Evolutionary conservation across 2,888 invertebrate species (phyloP).

Genomic region (Monopis laevigella): DNA sequence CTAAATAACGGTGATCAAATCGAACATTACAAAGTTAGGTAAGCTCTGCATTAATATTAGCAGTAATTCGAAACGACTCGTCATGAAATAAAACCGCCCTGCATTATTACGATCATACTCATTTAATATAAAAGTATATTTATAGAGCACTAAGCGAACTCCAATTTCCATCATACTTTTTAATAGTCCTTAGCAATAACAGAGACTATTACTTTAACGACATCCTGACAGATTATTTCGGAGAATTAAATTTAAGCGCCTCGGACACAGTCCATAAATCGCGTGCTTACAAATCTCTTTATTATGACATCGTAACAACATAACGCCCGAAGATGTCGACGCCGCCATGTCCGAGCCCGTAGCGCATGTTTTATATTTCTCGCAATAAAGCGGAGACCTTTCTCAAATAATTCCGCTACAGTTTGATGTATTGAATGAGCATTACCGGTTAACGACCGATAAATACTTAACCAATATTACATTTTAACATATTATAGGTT

Average conservation of each 20-base stretch:
- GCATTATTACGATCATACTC: no score
- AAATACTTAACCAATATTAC: conserved; percentile 25
- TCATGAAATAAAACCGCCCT: no score
- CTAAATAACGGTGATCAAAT: no score
- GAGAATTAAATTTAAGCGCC: conserved; percentile 66
- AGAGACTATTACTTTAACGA: conserved; percentile 62
- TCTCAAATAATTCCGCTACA: conserved; percentile 45
- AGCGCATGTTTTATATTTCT: conserved; percentile 57
- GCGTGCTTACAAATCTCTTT: conserved; percentile 67
- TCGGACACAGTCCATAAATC: conserved; percentile 66
- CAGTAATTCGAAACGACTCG: no score
- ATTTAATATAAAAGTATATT: no score
- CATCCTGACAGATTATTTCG: conserved; percentile 62
- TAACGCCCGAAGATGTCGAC: conserved; percentile 62
- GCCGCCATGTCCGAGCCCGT: conserved; percentile 40
- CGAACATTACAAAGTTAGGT: no score
- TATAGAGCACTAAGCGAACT: no score
- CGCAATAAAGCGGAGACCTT: conserved; percentile 42
- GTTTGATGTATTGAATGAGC: conserved; percentile 44
- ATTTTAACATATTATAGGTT: no score
- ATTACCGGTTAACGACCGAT: conserved; percentile 42
- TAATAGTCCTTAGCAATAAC: no score
- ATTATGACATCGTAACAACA: conserved; percentile 66
- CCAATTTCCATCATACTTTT: no score
- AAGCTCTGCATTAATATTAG: no score